phyloP scores from a whole-genome alignment of 2,888 invertebrate species.

The Bombylius discolor region DNA sequence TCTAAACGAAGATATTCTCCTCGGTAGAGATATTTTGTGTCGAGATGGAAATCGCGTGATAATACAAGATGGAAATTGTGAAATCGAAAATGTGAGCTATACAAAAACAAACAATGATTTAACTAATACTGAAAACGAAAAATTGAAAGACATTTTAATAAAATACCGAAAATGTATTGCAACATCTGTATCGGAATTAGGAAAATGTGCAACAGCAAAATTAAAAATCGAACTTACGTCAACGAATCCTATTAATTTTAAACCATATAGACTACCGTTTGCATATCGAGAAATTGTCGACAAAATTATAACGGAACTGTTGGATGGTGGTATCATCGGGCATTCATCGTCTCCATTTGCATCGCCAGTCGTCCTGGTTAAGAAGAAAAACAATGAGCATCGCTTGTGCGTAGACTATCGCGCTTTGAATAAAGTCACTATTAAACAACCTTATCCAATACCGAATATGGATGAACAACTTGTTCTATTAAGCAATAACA shows the following conservation, averaged over 20 bases:
- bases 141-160: not conserved
- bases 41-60: not conserved
- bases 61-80: not conserved
- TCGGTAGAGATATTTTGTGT: not conserved
- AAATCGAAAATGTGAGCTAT: not conserved
- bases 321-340: not conserved
- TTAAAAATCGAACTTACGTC: too few species aligned
- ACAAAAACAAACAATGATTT: not conserved
- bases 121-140: not conserved
- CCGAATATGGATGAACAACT: slow-evolving; percentile 14
- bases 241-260: not conserved
- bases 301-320: not conserved
- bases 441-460: slow-evolving; percentile 14
- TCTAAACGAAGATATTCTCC: not conserved
- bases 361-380: slow-evolving; percentile 14
- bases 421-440: not conserved
- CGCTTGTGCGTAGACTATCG: slow-evolving; percentile 7
- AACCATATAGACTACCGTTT: not conserved
- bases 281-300: not conserved
- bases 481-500: not conserved
- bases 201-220: not conserved
- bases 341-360: too few species aligned
- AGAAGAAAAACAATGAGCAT: slow-evolving; percentile 15
- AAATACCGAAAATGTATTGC: not conserved
- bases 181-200: not conserved